Base-by-base conservation (phyloP, 2,888 invertebrate genomes). In the Tholera decimalis region DNA sequence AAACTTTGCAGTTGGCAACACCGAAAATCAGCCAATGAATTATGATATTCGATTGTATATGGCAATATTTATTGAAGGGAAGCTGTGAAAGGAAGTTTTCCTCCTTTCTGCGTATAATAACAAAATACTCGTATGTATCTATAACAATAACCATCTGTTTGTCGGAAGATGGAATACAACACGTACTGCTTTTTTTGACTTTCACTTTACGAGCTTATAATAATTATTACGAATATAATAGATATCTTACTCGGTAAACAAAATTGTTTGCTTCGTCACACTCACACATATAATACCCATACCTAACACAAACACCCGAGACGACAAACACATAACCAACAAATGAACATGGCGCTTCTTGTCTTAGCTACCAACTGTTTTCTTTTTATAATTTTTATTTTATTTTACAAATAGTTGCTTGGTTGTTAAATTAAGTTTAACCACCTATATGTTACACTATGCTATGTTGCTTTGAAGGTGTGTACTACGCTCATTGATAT, bases 1-100 rank as follows among this genome's bases (percentile, higher is more conserved):
- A 69, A 72, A 74, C 54, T 73, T 73, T 61, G 33, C 49, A 73
- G 57, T 72, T 65, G 74, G 61, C 60, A 77, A 57, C 73, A 73
- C 33, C 49, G 57, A 72, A 65, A 65, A 54, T 60, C 46, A 37
- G 5, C 41, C 37, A 7, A 24, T 65, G 28, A 77, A 66, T 77
- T 54, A 72, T 54, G 72, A 77, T 60, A 39, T 35, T 35, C 53
- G 47, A 46, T 58, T 56, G 56, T 22, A 37, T 63, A 55, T 64
- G 37, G 30, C 15, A 70, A 53, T 57, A 47, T 71, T 71, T 53
- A 71, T 51, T 50, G 50, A 30, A 69, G 26, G 22, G 33, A 39
- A 22, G 9, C 26, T 62, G 22, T 5, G 22, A 37, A 60, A 44
- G 26, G 33, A 18, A 26, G 15, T 33, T 49, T 62, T 39, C 39